phyloP scores from a whole-genome alignment of 2,888 invertebrate genomes.

The Myopa testacea region DNA sequence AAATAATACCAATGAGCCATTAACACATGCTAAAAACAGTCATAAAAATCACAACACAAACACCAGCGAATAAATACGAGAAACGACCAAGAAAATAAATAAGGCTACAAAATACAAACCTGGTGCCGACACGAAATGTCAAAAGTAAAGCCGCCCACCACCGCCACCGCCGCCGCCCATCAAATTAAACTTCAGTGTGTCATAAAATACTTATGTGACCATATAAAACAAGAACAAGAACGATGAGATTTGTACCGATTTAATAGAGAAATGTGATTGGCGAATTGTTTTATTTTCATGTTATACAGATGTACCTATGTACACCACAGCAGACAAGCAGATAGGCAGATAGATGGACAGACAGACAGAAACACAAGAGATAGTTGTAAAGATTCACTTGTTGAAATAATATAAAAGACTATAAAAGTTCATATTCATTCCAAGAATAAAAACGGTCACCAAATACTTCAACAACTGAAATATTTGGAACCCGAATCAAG shows the following conservation, averaged over 20 bases:
- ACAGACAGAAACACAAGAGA: background rate
- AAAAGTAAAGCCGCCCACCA: background rate
- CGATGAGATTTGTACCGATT: background rate
- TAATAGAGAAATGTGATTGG: too few species aligned
- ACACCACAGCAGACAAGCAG: background rate
- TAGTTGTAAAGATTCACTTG: background rate
- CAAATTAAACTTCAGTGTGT: background rate
- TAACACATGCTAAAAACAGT: background rate
- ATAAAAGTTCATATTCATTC: too few species aligned
- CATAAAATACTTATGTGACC: background rate
- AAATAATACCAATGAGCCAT: background rate
- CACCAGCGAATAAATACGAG: background rate
- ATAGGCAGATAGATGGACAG: background rate
- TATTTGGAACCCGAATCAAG: too few species aligned
- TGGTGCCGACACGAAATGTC: background rate
- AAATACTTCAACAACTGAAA: too few species aligned
- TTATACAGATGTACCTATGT: too few species aligned
- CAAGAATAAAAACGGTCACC: too few species aligned
- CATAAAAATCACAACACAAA: constrained; percentile 28
- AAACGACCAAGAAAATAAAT: background rate
- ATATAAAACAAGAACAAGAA: background rate
- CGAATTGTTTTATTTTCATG: too few species aligned
- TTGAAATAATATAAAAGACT: too few species aligned
- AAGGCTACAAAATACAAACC: background rate
- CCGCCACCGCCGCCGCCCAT: background rate